Evolutionary conservation across 2,888 invertebrate species (phyloP).

Genomic region (Dryadula phaetusa): DNA sequence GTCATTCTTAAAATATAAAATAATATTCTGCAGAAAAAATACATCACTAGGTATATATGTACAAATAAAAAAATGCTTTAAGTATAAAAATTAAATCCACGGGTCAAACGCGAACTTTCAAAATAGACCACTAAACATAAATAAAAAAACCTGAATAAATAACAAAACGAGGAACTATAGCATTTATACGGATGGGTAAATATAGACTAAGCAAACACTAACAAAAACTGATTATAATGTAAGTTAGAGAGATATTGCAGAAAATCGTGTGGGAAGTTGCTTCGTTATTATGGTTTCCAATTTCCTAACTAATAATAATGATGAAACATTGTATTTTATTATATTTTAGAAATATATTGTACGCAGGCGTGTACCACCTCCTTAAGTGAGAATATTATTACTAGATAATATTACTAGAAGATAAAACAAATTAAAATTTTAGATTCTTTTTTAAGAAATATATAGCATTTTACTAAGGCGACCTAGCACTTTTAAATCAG

Average conservation of each 20-base stretch:
- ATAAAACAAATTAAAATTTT: too few species aligned
- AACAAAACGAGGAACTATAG: background rate
- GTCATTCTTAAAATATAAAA: background rate
- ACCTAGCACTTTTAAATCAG: too few species aligned
- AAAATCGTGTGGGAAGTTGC: background rate
- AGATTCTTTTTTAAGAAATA: too few species aligned
- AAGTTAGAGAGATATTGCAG: background rate
- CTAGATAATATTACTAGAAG: too few species aligned
- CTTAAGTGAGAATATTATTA: background rate
- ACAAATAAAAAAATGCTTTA: too few species aligned
- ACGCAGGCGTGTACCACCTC: background rate
- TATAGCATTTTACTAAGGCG: too few species aligned
- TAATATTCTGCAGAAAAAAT: background rate
- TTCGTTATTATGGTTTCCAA: constrained; percentile 6
- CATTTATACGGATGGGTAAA: background rate
- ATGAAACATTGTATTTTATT: constrained; percentile 1
- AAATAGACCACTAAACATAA: background rate
- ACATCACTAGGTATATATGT: background rate
- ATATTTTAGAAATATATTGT: background rate
- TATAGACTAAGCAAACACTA: background rate
- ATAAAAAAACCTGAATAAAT: background rate
- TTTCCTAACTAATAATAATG: constrained; percentile 1
- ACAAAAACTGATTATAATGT: background rate
- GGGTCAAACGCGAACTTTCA: background rate
- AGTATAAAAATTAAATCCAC: too few species aligned